Conservation (phyloP, 2,113 vertebrate species). For the Passer domesticus region DNA sequence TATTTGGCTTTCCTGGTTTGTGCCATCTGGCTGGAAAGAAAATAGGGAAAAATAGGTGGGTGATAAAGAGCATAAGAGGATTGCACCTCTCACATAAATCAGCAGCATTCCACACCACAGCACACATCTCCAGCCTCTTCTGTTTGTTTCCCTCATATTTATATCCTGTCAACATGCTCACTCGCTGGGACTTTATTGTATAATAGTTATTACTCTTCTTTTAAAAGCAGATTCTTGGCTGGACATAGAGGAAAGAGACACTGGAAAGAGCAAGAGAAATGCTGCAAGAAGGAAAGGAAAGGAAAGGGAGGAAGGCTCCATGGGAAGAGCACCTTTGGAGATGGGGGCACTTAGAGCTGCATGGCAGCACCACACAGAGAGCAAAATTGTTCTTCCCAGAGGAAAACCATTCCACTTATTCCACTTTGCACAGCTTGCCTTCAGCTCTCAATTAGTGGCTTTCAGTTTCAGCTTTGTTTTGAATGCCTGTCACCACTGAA, state of each 20-base stretch:
- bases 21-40: conserved; percentile 28
- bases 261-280: not conserved
- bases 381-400: not conserved
- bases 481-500: not conserved
- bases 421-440: not conserved
- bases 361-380: not conserved
- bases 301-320: not conserved
- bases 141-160: not conserved
- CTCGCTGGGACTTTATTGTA: not conserved
- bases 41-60: conserved; percentile 27
- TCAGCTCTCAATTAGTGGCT: conserved; percentile 32
- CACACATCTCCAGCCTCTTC: not conserved
- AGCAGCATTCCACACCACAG: not conserved
- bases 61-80: not conserved
- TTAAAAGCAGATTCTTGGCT: not conserved
- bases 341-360: not conserved
- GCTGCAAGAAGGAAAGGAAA: not conserved
- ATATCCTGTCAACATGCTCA: not conserved
- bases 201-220: not conserved
- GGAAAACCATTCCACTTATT: not conserved
- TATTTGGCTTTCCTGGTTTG: not conserved
- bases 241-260: not conserved
- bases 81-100: not conserved
- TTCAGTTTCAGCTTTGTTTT: conserved; percentile 27
- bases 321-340: not conserved